phyloP scores from a whole-genome alignment of 2,797 vertebrate species.

The Coranthus polyacanthus region DNA sequence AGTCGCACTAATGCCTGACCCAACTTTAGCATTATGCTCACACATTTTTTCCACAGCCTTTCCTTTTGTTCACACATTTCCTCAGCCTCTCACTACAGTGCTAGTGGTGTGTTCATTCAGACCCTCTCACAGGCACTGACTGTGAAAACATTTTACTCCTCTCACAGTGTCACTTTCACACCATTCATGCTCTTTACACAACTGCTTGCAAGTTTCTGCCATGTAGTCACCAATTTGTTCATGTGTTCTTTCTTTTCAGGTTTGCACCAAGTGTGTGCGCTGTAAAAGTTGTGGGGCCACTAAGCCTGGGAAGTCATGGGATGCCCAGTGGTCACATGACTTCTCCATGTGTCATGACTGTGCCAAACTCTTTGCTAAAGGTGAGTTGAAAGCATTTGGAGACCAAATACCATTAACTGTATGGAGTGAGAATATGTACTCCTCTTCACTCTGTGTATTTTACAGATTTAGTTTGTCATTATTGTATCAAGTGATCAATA shows the following conservation, averaged over 20 bases:
- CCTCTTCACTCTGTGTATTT: neutral
- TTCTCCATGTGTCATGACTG: constrained; percentile 99
- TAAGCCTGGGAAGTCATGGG: constrained; percentile 97
- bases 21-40: constrained; percentile 28
- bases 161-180: constrained; percentile 31
- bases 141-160: constrained; percentile 34
- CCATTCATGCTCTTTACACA: constrained; percentile 13
- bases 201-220: constrained; percentile 11
- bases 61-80: constrained; percentile 45
- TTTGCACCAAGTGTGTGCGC: constrained; percentile 97
- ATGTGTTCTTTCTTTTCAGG: constrained; percentile 77
- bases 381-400: constrained; percentile 73
- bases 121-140: constrained; percentile 9
- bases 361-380: constrained; percentile 99
- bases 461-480: neutral
- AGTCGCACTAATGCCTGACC: constrained; percentile 12
- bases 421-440: neutral
- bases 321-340: constrained; percentile 99
- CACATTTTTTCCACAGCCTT: constrained; percentile 26
- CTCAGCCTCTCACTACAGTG: constrained; percentile 16
- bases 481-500: neutral
- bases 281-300: constrained; percentile 98
- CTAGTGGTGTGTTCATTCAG: constrained; percentile 19
- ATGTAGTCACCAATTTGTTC: constrained; percentile 8
- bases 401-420: neutral